Evolutionary conservation across 2,113 vertebrate genomes (phyloP), one percentile per base, ranked within the genome.

Genomic region (Pluvianellus socialis): DNA sequence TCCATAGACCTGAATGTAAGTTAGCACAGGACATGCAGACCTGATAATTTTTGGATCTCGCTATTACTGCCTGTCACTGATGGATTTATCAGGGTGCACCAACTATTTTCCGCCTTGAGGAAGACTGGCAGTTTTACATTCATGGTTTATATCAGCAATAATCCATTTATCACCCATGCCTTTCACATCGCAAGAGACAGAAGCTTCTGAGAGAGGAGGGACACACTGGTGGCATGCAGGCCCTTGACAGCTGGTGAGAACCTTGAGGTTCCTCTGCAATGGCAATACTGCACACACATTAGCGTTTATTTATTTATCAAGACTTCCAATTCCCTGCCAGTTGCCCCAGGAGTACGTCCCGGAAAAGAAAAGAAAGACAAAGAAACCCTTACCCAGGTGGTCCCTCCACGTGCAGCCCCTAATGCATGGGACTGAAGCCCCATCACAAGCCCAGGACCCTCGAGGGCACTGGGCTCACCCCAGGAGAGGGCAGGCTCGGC

Each of bases 161-260:
- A 87, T 63, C 65, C 26, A 65, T 47, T 32, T 68, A 63, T 61
- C 58, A 53, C 14, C 49, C 2, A 2, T 49, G 33, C 20, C 21
- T 49, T 53, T 28, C 28, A 30, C 28, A 28, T 8, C 1, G 2
- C 50, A 66, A 52, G 21, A 90, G 42, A 22, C 28, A 18, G 38
- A 88, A 86, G n/a, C 45, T n/a, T 33, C 19, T 42, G 59, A 16
- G 40, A 61, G 27, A 61, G 9, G 4, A 65, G n/a, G 47, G 65
- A 40, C 53, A 26, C 0, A 3, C 21, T 10, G 16, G 16, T 0
- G 1, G 50, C 26, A 74, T 2, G 2, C 10, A 24, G 24, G 38
- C 59, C 12, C 75, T 30, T 61, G 68, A 50, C 50, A 53, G 38
- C 10, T 75, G 7, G 3, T 33, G 42, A 79, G 38, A 45, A 56